These are phyloP conservation scores for Nomada goodeniana DNA, from an alignment of 2,888 invertebrate species.

Conservation along the genomic window DNA sequence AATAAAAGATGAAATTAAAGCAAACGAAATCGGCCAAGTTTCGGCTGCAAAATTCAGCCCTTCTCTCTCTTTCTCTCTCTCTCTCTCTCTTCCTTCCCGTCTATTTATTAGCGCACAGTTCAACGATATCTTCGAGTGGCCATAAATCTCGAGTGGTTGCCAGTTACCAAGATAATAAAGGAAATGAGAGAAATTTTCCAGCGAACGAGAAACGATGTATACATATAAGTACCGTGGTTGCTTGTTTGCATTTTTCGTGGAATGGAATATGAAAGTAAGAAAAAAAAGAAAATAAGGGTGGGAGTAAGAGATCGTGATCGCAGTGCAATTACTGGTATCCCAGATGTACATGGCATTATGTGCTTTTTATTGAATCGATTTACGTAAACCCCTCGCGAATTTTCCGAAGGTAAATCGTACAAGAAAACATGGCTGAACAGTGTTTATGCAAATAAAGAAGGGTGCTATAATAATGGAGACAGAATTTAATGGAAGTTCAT, in stretches of 20 bases:
- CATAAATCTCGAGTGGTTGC: conserved; percentile 50
- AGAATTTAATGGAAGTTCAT: too few species aligned
- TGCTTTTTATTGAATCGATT: neutral
- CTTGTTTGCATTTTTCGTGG: conserved; percentile 28
- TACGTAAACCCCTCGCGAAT: neutral
- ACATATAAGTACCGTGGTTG: neutral
- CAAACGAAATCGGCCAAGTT: neutral
- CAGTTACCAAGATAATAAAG: conserved; percentile 49
- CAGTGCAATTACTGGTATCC: conserved; percentile 15
- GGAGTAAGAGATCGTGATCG: neutral
- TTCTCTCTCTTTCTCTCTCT: neutral
- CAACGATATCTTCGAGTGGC: conserved; percentile 50
- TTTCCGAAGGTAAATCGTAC: neutral
- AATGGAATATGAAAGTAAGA: neutral
- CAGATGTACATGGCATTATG: neutral
- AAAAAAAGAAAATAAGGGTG: neutral
- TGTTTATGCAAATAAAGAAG: too few species aligned
- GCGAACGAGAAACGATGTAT: conserved; percentile 11
- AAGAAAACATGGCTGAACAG: too few species aligned
- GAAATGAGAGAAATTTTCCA: conserved; percentile 34
- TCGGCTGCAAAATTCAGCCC: conserved; percentile 1
- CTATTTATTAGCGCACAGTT: conserved; percentile 47
- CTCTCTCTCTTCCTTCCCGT: neutral
- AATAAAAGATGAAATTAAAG: conserved; percentile 37
- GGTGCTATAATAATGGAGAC: too few species aligned